These are phyloP conservation scores for Cyphomyrus plagiostoma DNA, from an alignment of 2,113 vertebrate genomes.

Conservation along the genomic window DNA sequence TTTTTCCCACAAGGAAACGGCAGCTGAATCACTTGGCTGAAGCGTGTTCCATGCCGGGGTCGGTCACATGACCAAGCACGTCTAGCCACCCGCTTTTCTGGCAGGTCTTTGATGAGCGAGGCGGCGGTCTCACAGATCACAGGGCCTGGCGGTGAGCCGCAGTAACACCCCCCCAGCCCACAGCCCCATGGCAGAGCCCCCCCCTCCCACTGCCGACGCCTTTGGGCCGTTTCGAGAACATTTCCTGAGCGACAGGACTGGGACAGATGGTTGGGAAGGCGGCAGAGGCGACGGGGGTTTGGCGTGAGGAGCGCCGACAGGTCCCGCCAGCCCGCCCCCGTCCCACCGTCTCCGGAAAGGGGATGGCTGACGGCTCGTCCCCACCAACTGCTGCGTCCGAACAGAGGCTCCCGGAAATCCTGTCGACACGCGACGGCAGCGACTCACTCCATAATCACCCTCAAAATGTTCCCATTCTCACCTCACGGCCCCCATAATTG, in stretches of 20 bases:
- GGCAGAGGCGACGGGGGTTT: slow-evolving; percentile 38
- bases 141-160: slow-evolving; percentile 42
- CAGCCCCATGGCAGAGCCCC: neutral
- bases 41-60: neutral
- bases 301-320: slow-evolving; percentile 39
- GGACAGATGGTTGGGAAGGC: slow-evolving; percentile 52
- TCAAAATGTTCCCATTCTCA: neutral
- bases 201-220: slow-evolving; percentile 52
- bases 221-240: slow-evolving; percentile 55
- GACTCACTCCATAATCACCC: neutral
- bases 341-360: neutral
- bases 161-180: slow-evolving; percentile 22
- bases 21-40: neutral
- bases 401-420: neutral
- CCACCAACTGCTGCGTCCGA: neutral
- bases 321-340: slow-evolving; percentile 30
- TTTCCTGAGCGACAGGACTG: slow-evolving; percentile 42
- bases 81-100: neutral
- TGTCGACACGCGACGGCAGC: neutral
- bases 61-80: slow-evolving; percentile 33
- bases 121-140: slow-evolving; percentile 17
- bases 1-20: neutral
- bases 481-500: neutral
- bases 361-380: neutral
- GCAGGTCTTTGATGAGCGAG: neutral